Conservation (phyloP, 2,113 vertebrate genomes). For the Datnioides undecimradiatus region DNA sequence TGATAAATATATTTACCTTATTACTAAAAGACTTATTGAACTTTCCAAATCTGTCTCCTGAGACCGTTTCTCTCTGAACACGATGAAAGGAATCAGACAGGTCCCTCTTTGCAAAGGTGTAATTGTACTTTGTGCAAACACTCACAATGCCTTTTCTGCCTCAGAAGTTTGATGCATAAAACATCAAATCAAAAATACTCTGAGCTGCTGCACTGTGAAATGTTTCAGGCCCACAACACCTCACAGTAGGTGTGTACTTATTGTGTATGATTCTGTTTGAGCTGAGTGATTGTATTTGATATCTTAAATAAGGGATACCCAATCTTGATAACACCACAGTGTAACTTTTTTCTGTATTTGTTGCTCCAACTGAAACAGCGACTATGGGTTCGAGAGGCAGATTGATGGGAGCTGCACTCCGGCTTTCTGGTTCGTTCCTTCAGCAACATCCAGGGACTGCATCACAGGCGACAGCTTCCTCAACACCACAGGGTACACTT, state of each 20-base stretch:
- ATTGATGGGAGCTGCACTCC: conserved; percentile 89
- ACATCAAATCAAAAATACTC: conserved; percentile 35
- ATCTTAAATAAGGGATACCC: conserved; percentile 26
- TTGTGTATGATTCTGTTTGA: conserved; percentile 22
- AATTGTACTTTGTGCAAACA: conserved; percentile 54
- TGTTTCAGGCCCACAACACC: conserved; percentile 2
- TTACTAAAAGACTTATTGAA: conserved; percentile 34
- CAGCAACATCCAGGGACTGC: conserved; percentile 89
- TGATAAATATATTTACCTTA: too few relatives aligned
- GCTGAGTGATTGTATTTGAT: conserved; percentile 10
- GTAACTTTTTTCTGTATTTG: conserved; percentile 14
- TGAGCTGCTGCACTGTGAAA: neutral
- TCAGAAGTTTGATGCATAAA: conserved; percentile 49
- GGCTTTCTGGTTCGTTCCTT: conserved; percentile 93
- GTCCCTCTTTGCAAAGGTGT: conserved; percentile 31
- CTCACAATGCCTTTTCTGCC: conserved; percentile 18
- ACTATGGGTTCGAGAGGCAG: conserved; percentile 93
- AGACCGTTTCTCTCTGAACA: conserved; percentile 25
- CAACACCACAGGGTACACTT: conserved; percentile 92
- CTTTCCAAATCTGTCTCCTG: conserved; percentile 8
- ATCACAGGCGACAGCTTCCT: conserved; percentile 91
- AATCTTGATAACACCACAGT: neutral
- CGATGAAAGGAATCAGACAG: conserved; percentile 41
- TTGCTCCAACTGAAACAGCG: conserved; percentile 80
- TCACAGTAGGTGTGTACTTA: neutral